Evolutionary conservation across 1,140 invertebrate species (phyloP).

Genomic region (Mya arenaria): DNA sequence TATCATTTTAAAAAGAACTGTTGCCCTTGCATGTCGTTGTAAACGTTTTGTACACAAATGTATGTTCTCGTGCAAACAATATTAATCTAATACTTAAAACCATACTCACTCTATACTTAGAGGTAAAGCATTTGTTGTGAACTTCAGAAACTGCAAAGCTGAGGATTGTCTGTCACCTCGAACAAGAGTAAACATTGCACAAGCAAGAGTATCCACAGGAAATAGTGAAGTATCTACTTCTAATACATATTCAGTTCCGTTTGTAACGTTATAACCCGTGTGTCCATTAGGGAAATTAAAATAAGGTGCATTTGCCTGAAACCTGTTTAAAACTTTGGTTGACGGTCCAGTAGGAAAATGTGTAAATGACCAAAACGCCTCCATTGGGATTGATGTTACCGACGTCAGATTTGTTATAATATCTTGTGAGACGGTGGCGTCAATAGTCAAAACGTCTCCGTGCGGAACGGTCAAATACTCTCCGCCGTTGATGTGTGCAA

Average conservation of each 20-base stretch:
- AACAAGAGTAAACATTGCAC: constrained; percentile 10
- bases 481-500: constrained; percentile 1
- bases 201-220: neutral
- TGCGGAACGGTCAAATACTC: constrained; percentile 8
- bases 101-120: constrained; percentile 8
- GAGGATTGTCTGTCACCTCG: neutral
- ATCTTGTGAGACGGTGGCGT: constrained; percentile 2
- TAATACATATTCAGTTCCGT: neutral
- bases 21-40: too few relatives aligned
- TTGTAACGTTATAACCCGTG: neutral
- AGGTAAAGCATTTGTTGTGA: constrained; percentile 1
- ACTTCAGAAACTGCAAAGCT: constrained; percentile 4
- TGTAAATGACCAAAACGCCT: neutral
- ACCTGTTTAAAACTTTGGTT: too few relatives aligned
- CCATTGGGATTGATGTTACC: neutral
- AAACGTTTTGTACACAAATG: too few relatives aligned
- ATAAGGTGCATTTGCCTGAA: too few relatives aligned
- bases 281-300: too few relatives aligned
- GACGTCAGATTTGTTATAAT: neutral
- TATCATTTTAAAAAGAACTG: too few relatives aligned
- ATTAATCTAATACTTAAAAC: too few relatives aligned
- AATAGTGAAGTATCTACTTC: neutral
- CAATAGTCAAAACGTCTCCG: neutral
- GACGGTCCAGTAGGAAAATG: neutral
- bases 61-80: too few relatives aligned